Base-by-base conservation (phyloP, 1,140 invertebrate species). In the Drosophila nigrodunni region DNA sequence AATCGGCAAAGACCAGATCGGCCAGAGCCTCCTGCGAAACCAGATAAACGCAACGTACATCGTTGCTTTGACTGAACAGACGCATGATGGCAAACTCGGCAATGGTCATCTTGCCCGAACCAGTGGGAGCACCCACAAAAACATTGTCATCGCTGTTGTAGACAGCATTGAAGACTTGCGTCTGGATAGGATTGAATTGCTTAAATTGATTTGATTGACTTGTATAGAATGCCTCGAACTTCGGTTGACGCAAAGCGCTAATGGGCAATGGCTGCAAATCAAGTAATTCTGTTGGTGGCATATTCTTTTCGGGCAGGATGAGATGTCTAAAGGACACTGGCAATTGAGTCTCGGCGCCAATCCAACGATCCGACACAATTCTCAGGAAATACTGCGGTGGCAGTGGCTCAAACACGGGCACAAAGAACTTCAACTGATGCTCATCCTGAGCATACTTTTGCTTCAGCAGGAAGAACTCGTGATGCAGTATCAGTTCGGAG, bases 71-170 rank as follows among this genome's bases (percentile, higher is more conserved):
- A 3, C 96, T 95, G 59, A 99, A 95, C 77, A 99, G 93, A 62
- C 99, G 94, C 39, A 99, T 94, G 35, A 99, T 96, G 0, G 98
- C 98, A 93, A 99, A 98, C 93, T 99, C 99, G 0, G 98, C 98
- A 66, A 99, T 97, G 2, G 98, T 96, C 1, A 98, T 98, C 93
- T 99, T 99, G 0, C 98, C 98, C 2, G 98, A 98, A 0, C 99
- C 99, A 10, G 98, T 98, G 1, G 99, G 99, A 0, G 99, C 98
- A 7, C 98, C 99, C 68, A 99, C 96, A 92, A 99, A 99, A 1
- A 99, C 97, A 93, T 99, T 99, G 83, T 99, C 99, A 93, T 99
- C 98, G 11, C 96, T 98, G 93, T 99, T 99, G 93, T 99, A 99
- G 1, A 99, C 96, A 0, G 98, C 97, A 92, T 99, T 99, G 92